Evolutionary conservation across 2,797 vertebrate genomes (phyloP), one percentile per base, ranked within the genome.

Genomic region (Betta splendens): DNA sequence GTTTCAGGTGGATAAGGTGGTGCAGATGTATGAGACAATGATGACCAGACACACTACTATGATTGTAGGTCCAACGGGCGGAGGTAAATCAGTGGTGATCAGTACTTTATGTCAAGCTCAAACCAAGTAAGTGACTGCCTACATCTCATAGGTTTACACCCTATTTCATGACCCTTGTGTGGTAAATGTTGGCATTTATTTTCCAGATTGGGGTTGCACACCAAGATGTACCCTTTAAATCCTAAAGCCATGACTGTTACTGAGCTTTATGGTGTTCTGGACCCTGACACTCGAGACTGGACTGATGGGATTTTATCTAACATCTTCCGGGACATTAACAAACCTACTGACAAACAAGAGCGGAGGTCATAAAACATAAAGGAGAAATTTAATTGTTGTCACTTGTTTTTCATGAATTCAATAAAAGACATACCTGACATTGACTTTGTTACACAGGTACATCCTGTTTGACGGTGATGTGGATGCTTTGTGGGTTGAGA

Each of bases 391-490:
- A 16, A 15, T 20, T 38, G 6, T 4, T 26, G 3, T 5, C 8
- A 8, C n/a, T n/a, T n/a, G n/a, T 5, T 48, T 23, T 5, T 33
- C 9, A 40, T 13, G 13, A 8, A 0, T 31, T 50, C 5, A 29
- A 50, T 31, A 35, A 12, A 17, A 37, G 21, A 26, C 42, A 13
- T 46, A 60, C n/a, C n/a, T n/a, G 11, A 22, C 9, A 21, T 53
- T 2, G 8, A 37, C 13, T 72, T 50, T 50, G 31, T 52, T 49
- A 33, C 11, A 16, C 87, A 99, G 98, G 85, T 99, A 98, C 64
- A 96, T 99, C 63, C 87, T 99, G 52, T 99, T 98, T 77, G 98
- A 99, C 65, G 97, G 97, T 3, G 97, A 99, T n/a, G 97, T 99
- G 51, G 97, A 99, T 40, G 95, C 97, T 42, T 87, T 98, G 15